Evolutionary conservation across 2,797 vertebrate species (phyloP).

Genomic region (Streptopelia turtur): DNA sequence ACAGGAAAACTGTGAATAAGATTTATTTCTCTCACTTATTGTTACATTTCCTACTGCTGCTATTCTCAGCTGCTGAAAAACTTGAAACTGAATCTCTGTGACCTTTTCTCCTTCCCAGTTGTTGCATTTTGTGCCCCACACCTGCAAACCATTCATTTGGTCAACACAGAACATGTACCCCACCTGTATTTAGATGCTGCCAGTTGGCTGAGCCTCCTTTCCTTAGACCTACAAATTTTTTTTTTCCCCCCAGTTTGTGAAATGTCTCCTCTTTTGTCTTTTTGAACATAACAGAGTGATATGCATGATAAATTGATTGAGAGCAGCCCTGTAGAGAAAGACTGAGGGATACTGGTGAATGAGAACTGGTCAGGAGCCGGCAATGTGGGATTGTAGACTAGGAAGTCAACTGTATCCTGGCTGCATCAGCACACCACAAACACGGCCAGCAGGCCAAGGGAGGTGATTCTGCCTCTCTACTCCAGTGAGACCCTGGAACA

Average conservation of each 20-base stretch:
- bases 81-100: neutral
- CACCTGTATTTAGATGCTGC: fast-evolving
- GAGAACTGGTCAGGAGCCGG: fast-evolving
- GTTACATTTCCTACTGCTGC: neutral
- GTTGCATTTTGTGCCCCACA: neutral
- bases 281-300: neutral
- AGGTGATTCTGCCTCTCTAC: neutral
- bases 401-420: neutral
- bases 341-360: neutral
- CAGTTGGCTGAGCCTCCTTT: neutral
- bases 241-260: neutral
- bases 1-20: neutral
- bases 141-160: neutral
- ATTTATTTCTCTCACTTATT: neutral
- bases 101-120: neutral
- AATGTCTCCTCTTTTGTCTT: neutral
- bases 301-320: neutral
- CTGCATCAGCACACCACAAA: neutral
- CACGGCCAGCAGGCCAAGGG: fast-evolving
- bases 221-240: neutral
- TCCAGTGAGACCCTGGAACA: neutral
- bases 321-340: neutral
- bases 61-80: neutral
- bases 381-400: neutral
- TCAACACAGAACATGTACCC: neutral